Base-by-base conservation (phyloP, 1,140 invertebrate genomes). In the Monomorium pharaonis region DNA sequence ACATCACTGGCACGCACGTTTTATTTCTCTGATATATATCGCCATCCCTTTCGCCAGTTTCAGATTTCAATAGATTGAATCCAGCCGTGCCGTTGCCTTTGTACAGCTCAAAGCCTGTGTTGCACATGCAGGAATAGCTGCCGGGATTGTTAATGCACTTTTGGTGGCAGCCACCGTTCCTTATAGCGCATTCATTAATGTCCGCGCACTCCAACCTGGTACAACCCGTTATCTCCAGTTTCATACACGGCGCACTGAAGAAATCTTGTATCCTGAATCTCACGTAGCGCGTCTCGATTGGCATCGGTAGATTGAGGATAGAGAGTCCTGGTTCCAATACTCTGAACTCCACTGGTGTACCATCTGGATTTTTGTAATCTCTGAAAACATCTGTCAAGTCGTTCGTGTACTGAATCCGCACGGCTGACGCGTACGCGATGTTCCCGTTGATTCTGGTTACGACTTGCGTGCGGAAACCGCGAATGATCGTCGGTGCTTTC, bases 91-190 rank as follows among this genome's bases (percentile, higher is more conserved):
- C 98, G 93, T 99, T 99, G 47, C 96, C 94, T 21, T 96, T 96
- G 94, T 98, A 99, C 12, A 99, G 95, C 90, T 99, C 98, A 93
- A 97, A 99, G 4, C 99, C 99, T 62, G 98, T 97, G 91, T 99
- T 98, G 92, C 99, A 99, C 65, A 96, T 96, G 92, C 99, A 99
- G 7, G 97, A 96, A 91, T 97, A 99, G 90, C 97, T 96, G 67
- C 99, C 99, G 63, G 98, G 97, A 86, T 96, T 97, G 92, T 99
- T 99, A 60, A 98, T 96, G 95, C 98, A 99, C 94, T 98, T 98
- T 92, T 99, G 98, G 92, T 99, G 97, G 94, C 99, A 99, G 24
- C 98, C 98, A 10, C 98, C 99, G 94, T 99, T 99, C 84, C 98
- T 97, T 24, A 96, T 96, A 67, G 96, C 96, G 94, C 99, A 99